A percentile compares a stretch with the other conserved stretches of the same genome.
Conservation (phyloP, 2,113 vertebrate species). For the Rousettus leschenaultii region DNA sequence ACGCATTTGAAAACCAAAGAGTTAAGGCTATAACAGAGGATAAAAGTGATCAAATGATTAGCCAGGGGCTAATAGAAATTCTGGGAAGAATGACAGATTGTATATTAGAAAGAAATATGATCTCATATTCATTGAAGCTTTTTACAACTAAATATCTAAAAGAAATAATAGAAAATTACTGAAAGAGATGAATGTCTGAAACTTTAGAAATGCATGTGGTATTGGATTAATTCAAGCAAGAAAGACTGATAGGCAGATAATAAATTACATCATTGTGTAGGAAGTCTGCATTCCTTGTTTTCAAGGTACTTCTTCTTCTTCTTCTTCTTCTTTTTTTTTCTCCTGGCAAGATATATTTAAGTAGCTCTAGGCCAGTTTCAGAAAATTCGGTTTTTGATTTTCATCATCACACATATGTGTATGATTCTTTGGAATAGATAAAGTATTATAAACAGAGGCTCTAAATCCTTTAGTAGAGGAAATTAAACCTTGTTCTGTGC, state of each 20-base stretch:
- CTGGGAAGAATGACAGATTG: slow-evolving; percentile 82
- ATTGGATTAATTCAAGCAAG: slow-evolving; percentile 51
- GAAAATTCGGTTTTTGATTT: slow-evolving; percentile 62
- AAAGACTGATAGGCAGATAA: slow-evolving; percentile 44
- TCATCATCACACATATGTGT: not conserved
- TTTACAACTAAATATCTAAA: slow-evolving; percentile 73
- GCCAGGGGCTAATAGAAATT: slow-evolving; percentile 83
- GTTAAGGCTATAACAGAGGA: slow-evolving; percentile 76
- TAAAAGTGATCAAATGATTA: slow-evolving; percentile 81
- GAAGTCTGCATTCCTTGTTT: slow-evolving; percentile 35
- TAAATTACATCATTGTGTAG: slow-evolving; percentile 42
- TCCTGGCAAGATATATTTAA: not conserved
- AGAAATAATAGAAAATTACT: slow-evolving; percentile 73
- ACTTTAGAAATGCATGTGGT: slow-evolving; percentile 57
- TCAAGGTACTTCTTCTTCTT: not conserved
- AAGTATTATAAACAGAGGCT: slow-evolving; percentile 48
- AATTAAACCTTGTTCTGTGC: slow-evolving; percentile 31
- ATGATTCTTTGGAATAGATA: slow-evolving; percentile 49
- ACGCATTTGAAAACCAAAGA: slow-evolving; percentile 79
- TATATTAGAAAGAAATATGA: slow-evolving; percentile 82
- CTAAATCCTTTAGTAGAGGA: not conserved
- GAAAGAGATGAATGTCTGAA: slow-evolving; percentile 66
- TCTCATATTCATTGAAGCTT: slow-evolving; percentile 79
- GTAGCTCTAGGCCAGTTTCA: slow-evolving; percentile 44
- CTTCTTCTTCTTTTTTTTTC: not conserved